Conservation (phyloP, 2,888 invertebrate genomes). For the Drosophila gaucha region DNA sequence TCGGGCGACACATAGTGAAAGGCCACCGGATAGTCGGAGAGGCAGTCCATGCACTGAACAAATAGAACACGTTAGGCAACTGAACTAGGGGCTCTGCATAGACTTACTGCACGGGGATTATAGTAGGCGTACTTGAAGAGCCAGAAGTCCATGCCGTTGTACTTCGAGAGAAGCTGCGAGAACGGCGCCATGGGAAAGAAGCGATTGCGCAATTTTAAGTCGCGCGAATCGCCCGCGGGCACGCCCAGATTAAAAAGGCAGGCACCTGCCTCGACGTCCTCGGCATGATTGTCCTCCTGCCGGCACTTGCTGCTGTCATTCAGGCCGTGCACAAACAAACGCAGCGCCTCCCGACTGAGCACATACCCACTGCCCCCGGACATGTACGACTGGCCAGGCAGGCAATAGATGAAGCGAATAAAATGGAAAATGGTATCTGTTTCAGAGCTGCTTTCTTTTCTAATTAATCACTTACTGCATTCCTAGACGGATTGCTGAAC, state of each 20-base stretch:
- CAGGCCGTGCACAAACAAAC: slow-evolving; percentile 90
- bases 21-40: slow-evolving; percentile 96
- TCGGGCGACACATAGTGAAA: slow-evolving; percentile 93
- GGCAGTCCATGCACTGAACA: slow-evolving; percentile 87
- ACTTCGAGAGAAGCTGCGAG: slow-evolving; percentile 94
- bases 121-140: slow-evolving; percentile 96
- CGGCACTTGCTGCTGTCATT: slow-evolving; percentile 86
- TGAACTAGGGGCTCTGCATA: not conserved
- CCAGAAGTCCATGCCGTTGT: slow-evolving; percentile 91
- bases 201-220: slow-evolving; percentile 92
- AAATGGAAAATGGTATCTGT: too few relatives aligned
- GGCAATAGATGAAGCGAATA: not conserved
- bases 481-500: slow-evolving; percentile 28
- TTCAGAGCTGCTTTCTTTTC: too few relatives aligned
- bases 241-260: slow-evolving; percentile 93
- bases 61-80: not conserved
- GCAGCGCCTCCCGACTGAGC: slow-evolving; percentile 90
- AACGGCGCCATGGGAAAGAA: slow-evolving; percentile 97
- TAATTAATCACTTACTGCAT: slow-evolving; percentile 81
- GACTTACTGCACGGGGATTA: slow-evolving; percentile 89
- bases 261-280: slow-evolving; percentile 86
- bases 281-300: slow-evolving; percentile 86
- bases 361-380: slow-evolving; percentile 97
- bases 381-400: slow-evolving; percentile 89
- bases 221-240: slow-evolving; percentile 94